These are phyloP conservation scores for Coptodon rendalli DNA, from an alignment of 2,113 vertebrate genomes.

Conservation along the genomic window DNA sequence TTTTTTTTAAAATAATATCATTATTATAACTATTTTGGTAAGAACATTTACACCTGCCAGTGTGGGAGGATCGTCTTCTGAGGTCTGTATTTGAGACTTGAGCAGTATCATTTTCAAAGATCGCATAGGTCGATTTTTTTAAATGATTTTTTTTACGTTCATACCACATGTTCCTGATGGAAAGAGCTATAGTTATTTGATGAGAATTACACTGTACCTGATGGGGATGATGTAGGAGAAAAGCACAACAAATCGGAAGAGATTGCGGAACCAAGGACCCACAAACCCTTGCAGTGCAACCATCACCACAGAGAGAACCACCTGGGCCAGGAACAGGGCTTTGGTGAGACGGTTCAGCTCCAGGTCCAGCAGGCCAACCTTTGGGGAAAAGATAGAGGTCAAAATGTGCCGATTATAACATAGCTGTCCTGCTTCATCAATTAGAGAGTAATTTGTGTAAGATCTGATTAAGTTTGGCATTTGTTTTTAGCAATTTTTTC, in stretches of 20 bases:
- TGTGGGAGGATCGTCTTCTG: neutral
- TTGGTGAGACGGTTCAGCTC: conserved; percentile 96
- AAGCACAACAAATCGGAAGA: conserved; percentile 92
- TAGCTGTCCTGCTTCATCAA: neutral
- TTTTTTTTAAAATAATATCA: neutral
- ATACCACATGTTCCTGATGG: neutral
- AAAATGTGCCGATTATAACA: neutral
- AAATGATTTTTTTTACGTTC: accelerated
- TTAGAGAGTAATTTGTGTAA: neutral
- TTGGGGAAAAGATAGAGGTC: neutral
- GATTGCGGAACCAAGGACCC: conserved; percentile 91
- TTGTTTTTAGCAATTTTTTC: neutral
- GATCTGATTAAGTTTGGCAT: accelerated
- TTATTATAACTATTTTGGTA: neutral
- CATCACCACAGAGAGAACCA: conserved; percentile 90
- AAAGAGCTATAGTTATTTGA: neutral
- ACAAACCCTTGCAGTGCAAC: conserved; percentile 93
- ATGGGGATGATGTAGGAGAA: conserved; percentile 99
- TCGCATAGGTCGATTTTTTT: neutral
- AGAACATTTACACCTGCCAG: neutral
- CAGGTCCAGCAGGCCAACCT: conserved; percentile 92
- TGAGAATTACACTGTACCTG: conserved; percentile 72
- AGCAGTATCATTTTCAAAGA: neutral
- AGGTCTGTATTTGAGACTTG: neutral
- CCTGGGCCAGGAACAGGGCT: conserved; percentile 90